Percentiles rank a stretch among this genome's conserved stretches.
Conservation (phyloP, 2,113 vertebrate species). For the Ptilonorhynchus violaceus region DNA sequence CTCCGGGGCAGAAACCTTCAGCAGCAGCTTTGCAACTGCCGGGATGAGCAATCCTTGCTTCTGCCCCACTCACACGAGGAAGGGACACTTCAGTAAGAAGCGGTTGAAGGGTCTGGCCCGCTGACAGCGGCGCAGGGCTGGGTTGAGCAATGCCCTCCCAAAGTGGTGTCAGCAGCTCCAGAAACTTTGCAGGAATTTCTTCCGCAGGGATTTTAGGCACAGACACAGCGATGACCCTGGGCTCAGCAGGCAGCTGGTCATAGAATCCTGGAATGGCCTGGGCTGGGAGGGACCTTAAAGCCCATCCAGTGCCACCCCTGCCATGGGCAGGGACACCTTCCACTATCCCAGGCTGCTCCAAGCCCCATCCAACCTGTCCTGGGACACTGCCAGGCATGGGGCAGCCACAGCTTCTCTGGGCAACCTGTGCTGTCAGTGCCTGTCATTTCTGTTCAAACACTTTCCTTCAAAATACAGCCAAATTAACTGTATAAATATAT, state of each 20-base stretch:
- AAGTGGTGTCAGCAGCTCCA: background rate
- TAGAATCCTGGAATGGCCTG: background rate
- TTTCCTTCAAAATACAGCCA: background rate
- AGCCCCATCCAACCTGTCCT: background rate
- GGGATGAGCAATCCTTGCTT: background rate
- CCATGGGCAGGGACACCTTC: background rate
- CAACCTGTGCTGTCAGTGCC: background rate
- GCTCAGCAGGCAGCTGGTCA: background rate
- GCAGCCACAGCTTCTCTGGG: background rate
- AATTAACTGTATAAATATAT: background rate
- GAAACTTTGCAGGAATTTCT: background rate
- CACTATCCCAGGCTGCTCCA: background rate
- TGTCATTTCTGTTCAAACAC: background rate
- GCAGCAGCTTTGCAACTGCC: constrained; percentile 9
- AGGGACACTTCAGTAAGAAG: constrained; percentile 1
- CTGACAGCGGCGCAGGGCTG: background rate
- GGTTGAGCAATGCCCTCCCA: background rate
- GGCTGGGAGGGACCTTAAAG: fast-evolving
- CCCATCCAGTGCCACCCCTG: fast-evolving
- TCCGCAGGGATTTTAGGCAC: background rate
- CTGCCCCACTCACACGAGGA: constrained; percentile 6
- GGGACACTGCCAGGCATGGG: background rate
- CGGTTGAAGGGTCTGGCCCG: constrained; percentile 14
- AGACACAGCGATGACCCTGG: background rate
- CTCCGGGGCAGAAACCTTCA: background rate